phyloP scores from a whole-genome alignment of 2,888 invertebrate genomes.

The Proisotoma minuta region DNA sequence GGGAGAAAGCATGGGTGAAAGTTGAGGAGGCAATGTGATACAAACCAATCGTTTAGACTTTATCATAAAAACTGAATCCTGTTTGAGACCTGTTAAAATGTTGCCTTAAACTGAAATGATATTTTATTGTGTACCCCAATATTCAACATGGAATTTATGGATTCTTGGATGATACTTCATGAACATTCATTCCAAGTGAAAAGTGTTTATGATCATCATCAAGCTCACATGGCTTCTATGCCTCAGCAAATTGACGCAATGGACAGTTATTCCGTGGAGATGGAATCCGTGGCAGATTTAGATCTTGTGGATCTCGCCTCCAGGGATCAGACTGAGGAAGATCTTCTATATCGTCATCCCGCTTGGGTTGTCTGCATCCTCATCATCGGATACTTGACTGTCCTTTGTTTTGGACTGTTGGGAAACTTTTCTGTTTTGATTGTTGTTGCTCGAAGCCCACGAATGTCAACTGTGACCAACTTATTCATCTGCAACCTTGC shows the following conservation, averaged over 20 bases:
- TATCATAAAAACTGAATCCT: background rate
- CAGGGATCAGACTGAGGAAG: background rate
- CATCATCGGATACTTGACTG: conserved; percentile 24
- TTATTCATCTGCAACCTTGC: conserved; percentile 36
- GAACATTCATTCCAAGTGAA: background rate
- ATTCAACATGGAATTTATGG: conserved; percentile 25
- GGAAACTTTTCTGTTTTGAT: conserved; percentile 32
- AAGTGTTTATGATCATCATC: background rate
- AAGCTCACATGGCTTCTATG: background rate
- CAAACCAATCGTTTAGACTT: no score
- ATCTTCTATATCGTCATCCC: conserved; percentile 22
- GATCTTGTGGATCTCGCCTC: background rate
- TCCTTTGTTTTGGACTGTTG: conserved; percentile 32
- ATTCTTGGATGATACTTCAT: conserved; percentile 9
- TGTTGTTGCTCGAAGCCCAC: conserved; percentile 26
- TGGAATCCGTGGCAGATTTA: background rate
- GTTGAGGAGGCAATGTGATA: background rate
- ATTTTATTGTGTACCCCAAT: no score
- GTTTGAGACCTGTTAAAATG: background rate
- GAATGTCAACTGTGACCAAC: conserved; percentile 38
- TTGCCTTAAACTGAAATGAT: no score
- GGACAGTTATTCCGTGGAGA: background rate
- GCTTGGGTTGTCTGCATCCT: conserved; percentile 23
- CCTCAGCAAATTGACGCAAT: background rate
- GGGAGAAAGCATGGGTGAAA: background rate